Evolutionary conservation across 2,797 vertebrate genomes (phyloP).

Genomic region (Platalea minor): DNA sequence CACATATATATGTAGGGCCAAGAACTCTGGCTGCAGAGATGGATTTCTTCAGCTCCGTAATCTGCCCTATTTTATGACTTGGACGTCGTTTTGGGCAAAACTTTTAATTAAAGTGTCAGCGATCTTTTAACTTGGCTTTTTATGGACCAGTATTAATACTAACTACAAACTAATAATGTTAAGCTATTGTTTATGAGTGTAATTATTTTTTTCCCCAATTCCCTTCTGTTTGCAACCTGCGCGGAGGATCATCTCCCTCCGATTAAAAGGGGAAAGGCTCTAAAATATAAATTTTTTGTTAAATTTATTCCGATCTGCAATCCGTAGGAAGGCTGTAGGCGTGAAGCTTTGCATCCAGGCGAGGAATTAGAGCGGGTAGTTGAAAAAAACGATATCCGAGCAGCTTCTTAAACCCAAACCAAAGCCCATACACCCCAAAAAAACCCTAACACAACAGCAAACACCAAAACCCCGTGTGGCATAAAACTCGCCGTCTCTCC

Average conservation of each 20-base stretch:
- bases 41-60: neutral
- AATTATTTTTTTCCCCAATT: slow-evolving; percentile 15
- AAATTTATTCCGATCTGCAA: neutral
- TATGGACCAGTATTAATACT: slow-evolving; percentile 65
- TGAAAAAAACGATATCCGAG: neutral
- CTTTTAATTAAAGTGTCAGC: slow-evolving; percentile 79
- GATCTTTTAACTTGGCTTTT: slow-evolving; percentile 68
- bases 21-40: neutral
- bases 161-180: slow-evolving; percentile 69
- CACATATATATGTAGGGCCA: neutral
- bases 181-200: slow-evolving; percentile 62
- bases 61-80: slow-evolving; percentile 45
- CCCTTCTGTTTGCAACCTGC: slow-evolving; percentile 14
- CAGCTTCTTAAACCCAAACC: neutral
- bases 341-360: neutral
- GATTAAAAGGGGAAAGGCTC: neutral
- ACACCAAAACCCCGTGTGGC: neutral
- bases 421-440: neutral
- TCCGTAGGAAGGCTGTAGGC: neutral
- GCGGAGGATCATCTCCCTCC: neutral
- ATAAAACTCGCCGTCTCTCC: neutral
- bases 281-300: accelerated
- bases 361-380: neutral
- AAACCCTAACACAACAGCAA: neutral
- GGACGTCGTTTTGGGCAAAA: slow-evolving; percentile 61